Conservation (phyloP, 2,113 vertebrate species). For the Antigone vipio region DNA sequence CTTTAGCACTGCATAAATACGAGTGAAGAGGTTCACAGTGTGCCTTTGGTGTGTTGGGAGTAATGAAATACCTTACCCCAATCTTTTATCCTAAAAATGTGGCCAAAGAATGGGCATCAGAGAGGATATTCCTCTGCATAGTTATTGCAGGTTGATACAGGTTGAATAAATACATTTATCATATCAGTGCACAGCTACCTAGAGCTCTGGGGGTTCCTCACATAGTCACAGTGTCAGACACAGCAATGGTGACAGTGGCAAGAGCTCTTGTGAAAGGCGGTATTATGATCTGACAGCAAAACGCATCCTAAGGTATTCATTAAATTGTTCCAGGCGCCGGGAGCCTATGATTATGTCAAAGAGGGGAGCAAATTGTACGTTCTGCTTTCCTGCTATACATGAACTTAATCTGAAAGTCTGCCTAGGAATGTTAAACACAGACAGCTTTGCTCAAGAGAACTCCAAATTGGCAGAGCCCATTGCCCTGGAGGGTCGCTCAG, state of each 20-base stretch:
- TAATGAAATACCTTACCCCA: background rate
- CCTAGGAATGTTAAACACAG: background rate
- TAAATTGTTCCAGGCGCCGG: background rate
- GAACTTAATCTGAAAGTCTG: background rate
- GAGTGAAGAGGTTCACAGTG: background rate
- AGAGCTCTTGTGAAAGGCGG: background rate
- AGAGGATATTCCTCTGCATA: background rate
- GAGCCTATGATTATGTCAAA: conserved; percentile 44
- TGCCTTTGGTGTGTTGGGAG: background rate
- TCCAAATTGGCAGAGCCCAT: background rate
- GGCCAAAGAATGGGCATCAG: background rate
- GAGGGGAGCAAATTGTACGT: background rate
- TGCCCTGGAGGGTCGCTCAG: fast-evolving
- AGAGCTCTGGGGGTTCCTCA: background rate
- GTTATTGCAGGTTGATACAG: background rate
- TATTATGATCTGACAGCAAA: conserved; percentile 22
- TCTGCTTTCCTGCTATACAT: fast-evolving
- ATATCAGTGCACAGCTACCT: background rate
- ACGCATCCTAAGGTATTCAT: background rate
- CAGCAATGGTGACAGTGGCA: background rate
- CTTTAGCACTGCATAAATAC: background rate
- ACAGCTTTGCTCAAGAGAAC: background rate
- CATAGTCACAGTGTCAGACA: background rate
- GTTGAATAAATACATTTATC: background rate
- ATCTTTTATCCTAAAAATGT: background rate